Conservation (phyloP, 1,140 invertebrate genomes). For the Trachymyrmex cornetzi region DNA sequence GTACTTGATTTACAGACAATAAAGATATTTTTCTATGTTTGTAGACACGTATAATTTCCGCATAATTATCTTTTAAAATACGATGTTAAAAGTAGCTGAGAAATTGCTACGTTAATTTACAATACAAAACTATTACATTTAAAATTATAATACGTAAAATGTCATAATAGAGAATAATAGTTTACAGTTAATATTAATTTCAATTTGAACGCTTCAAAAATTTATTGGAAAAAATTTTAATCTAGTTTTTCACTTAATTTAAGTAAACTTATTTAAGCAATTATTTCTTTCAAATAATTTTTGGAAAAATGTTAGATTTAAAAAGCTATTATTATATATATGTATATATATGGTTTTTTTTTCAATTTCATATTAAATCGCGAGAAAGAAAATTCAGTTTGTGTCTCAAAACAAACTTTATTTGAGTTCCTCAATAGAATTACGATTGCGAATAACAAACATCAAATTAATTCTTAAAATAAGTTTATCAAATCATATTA, state of each 20-base stretch:
- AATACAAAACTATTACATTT: background rate
- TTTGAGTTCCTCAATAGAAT: background rate
- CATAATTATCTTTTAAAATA: background rate
- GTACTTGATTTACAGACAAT: background rate
- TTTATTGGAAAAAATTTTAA: background rate
- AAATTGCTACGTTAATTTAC: background rate
- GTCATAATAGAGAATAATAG: background rate
- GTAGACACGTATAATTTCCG: background rate
- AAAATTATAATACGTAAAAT: background rate
- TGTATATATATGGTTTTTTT: too few species aligned
- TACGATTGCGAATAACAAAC: background rate
- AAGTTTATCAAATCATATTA: background rate
- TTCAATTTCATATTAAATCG: background rate
- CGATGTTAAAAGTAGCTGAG: background rate
- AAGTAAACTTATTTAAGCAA: background rate
- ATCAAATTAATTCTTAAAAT: slow-evolving; percentile 7
- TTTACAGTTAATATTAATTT: background rate
- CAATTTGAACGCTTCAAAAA: background rate
- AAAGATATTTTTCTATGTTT: background rate
- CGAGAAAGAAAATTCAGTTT: background rate
- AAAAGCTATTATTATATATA: background rate
- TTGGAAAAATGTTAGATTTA: background rate
- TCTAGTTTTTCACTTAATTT: background rate
- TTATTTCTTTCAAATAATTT: background rate
- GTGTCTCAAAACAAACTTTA: background rate